phyloP scores from a whole-genome alignment of 2,888 invertebrate species.

The Tenthredo distinguenda region DNA sequence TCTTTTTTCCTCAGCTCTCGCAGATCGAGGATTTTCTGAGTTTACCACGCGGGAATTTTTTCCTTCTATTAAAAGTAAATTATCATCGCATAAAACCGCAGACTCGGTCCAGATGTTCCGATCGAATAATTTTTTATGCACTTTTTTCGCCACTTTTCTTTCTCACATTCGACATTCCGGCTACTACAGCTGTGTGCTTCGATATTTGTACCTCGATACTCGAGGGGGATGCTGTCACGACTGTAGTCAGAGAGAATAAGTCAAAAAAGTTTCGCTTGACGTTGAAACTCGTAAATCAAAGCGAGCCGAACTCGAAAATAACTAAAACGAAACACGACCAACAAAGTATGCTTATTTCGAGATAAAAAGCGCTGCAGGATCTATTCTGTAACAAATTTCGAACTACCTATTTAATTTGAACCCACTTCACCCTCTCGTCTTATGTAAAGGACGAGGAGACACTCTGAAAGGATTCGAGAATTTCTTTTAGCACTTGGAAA shows the following conservation, averaged over 20 bases:
- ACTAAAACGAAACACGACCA: not conserved
- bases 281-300: conserved; percentile 29
- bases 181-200: not conserved
- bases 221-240: conserved; percentile 15
- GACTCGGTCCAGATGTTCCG: not conserved
- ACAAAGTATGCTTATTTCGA: not conserved
- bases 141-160: not conserved
- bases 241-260: not conserved
- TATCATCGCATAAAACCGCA: not conserved
- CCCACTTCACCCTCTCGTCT: not conserved
- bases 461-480: not conserved
- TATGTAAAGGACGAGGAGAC: not conserved
- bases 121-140: not conserved
- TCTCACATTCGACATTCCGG: not conserved
- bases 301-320: not conserved
- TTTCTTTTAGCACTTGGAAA: not conserved
- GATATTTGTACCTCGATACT: conserved; percentile 11
- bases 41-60: not conserved
- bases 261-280: not conserved
- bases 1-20: too few relatives aligned
- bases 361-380: not conserved
- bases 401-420: not conserved
- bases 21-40: not conserved
- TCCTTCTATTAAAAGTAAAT: not conserved
- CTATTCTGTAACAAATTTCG: not conserved